A percentile compares a stretch with the other conserved stretches of the same genome.
Conservation (phyloP, 1,140 invertebrate genomes). For the Metaphire vulgaris region DNA sequence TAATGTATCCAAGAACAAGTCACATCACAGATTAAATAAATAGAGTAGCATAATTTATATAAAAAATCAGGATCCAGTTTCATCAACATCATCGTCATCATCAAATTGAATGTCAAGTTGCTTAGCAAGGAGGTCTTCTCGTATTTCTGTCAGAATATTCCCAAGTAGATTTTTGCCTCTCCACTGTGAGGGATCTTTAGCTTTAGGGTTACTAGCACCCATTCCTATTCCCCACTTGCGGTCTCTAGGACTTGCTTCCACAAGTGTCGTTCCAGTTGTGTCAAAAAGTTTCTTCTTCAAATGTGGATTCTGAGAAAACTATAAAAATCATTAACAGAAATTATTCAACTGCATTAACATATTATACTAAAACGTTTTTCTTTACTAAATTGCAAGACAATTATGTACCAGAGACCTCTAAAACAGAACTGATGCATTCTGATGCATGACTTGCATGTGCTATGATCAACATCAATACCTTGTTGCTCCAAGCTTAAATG, state of each 20-base stretch:
- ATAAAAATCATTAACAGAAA: background rate
- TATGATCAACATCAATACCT: background rate
- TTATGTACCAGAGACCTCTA: background rate
- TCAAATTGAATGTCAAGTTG: background rate
- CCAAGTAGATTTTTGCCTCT: conserved; percentile 13
- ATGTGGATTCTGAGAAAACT: conserved; percentile 2
- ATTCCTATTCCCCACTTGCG: conserved; percentile 11
- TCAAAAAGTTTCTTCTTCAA: conserved; percentile 1
- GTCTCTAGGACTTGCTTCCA: conserved; percentile 23
- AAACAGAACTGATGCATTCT: too few species aligned
- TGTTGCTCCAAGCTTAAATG: too few species aligned
- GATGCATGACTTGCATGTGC: background rate
- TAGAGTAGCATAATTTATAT: too few species aligned
- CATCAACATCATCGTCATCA: background rate
- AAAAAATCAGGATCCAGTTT: too few species aligned
- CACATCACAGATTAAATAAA: too few species aligned
- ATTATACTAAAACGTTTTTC: background rate
- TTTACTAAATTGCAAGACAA: background rate
- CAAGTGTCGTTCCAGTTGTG: conserved; percentile 10
- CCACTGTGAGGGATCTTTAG: background rate
- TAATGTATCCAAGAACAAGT: too few species aligned
- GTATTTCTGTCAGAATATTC: conserved; percentile 14
- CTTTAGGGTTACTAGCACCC: background rate
- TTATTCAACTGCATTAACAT: background rate
- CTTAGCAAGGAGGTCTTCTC: background rate